Base-by-base conservation (phyloP, 1,140 invertebrate genomes). In the Macrotrachela quadricornifera region DNA sequence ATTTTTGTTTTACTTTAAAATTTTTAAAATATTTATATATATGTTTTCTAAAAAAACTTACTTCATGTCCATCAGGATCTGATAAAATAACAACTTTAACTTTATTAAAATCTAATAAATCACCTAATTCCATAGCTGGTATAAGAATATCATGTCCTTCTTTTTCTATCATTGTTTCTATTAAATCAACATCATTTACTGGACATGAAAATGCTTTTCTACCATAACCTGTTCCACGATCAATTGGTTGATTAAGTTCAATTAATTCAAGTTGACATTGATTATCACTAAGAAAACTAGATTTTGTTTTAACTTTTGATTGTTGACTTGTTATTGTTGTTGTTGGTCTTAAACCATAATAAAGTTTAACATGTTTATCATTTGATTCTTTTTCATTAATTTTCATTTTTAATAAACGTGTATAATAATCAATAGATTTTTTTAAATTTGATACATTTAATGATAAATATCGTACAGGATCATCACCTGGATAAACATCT, bases 21-120 rank as follows among this genome's bases (percentile, higher is more conserved):
- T n/a, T n/a, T n/a, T n/a, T n/a, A n/a, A n/a, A n/a, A n/a, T n/a
- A 4, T 30, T 4, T 8, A 30, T 30, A 30, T 30, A 30, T 30
- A 4, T 30, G 8, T 30, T 30, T 30, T 30, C 8, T 4, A 4
- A 30, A 8, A 71, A 95, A 95, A 71, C 91, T 95, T 56, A 97
- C 96, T 74, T 96, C 90, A 73, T 96, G 90, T 1, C 78, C 84
- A 74, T 96, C 86, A 79, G 90, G 90, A 74, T 96, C 91, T 36
- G 82, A 82, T 10, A 95, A 71, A 62, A 97, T 96, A 17, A 96
- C 83, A 30, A 97, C 92, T 71, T 97, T 97, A 46, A 85, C 91
- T 0, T 90, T 90, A 0, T 91, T 97, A 30, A 30, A 30, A 30
- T 30, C 21, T 30, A 30, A 30, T 30, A 30, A 30, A 30, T 8